A percentile compares a stretch with the other conserved stretches of the same genome.
These are phyloP conservation scores for Burhinus oedicnemus DNA, from an alignment of 2,113 vertebrate genomes.

Conservation along the genomic window DNA sequence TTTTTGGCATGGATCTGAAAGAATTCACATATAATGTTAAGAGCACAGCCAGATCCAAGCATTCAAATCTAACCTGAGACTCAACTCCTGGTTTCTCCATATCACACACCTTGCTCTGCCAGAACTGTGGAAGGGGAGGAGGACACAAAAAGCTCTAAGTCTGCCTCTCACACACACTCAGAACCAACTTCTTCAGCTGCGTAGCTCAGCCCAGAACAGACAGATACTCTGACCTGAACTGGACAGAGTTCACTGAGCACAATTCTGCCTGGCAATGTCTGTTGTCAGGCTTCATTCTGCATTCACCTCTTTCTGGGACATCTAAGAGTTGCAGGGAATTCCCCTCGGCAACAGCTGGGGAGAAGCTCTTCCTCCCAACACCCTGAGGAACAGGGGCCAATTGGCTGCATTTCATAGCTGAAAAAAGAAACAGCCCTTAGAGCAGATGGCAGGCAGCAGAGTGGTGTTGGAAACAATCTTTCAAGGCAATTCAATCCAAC, in stretches of 20 bases:
- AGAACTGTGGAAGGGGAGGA: not conserved
- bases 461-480: slow-evolving; percentile 39
- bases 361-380: slow-evolving; percentile 22
- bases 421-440: slow-evolving; percentile 56
- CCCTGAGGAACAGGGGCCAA: slow-evolving; percentile 42
- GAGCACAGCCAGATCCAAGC: not conserved
- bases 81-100: not conserved
- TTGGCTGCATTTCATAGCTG: slow-evolving; percentile 51
- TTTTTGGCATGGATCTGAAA: not conserved
- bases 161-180: not conserved
- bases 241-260: slow-evolving; percentile 46
- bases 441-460: slow-evolving; percentile 59
- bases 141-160: not conserved
- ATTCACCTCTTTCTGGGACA: slow-evolving; percentile 26
- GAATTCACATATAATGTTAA: not conserved
- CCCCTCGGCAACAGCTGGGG: slow-evolving; percentile 38
- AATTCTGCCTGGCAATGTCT: not conserved
- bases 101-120: not conserved
- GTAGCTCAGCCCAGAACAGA: not conserved
- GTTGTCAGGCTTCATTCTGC: slow-evolving; percentile 44
- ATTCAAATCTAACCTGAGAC: not conserved
- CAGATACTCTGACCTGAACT: not conserved
- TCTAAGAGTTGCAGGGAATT: slow-evolving; percentile 35
- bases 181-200: not conserved
- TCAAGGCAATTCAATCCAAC: slow-evolving; percentile 33